Conservation (phyloP, 2,888 invertebrate genomes). For the Macropis europaea region DNA sequence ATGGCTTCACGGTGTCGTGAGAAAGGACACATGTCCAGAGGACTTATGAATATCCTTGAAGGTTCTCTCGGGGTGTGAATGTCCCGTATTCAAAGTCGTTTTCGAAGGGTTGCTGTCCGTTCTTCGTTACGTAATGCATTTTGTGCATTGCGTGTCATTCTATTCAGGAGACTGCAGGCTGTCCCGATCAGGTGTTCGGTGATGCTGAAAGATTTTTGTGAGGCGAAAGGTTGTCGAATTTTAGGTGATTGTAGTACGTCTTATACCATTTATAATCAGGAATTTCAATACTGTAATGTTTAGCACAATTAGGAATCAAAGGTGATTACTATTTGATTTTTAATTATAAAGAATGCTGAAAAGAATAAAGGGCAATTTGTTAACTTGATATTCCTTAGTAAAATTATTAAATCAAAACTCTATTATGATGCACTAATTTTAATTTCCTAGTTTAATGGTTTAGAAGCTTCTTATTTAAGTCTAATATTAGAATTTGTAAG, state of each 20-base stretch:
- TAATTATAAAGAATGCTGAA: too few relatives aligned
- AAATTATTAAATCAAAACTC: too few relatives aligned
- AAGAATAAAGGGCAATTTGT: too few relatives aligned
- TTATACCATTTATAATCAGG: too few relatives aligned
- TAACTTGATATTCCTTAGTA: too few relatives aligned
- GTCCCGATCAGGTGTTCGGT: conserved; percentile 46
- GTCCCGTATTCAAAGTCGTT: conserved; percentile 59
- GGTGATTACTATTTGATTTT: too few relatives aligned
- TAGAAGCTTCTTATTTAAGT: too few relatives aligned
- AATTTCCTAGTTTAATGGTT: too few relatives aligned
- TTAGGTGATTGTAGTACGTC: background rate
- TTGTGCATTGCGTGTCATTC: conserved; percentile 2
- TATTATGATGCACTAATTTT: too few relatives aligned
- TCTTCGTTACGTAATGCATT: conserved; percentile 49
- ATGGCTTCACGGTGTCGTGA: conserved; percentile 60
- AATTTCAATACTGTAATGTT: too few relatives aligned
- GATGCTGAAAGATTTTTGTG: conserved; percentile 25
- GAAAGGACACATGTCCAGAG: conserved; percentile 63
- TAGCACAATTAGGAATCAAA: too few relatives aligned
- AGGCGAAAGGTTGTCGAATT: conserved; percentile 15
- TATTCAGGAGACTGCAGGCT: conserved; percentile 2
- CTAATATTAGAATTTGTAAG: too few relatives aligned
- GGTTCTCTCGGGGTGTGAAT: conserved; percentile 59
- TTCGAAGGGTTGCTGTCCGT: conserved; percentile 49
- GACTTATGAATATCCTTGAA: conserved; percentile 61